phyloP scores from a whole-genome alignment of 2,888 invertebrate species.

The Caenorhabditis zanzibari region DNA sequence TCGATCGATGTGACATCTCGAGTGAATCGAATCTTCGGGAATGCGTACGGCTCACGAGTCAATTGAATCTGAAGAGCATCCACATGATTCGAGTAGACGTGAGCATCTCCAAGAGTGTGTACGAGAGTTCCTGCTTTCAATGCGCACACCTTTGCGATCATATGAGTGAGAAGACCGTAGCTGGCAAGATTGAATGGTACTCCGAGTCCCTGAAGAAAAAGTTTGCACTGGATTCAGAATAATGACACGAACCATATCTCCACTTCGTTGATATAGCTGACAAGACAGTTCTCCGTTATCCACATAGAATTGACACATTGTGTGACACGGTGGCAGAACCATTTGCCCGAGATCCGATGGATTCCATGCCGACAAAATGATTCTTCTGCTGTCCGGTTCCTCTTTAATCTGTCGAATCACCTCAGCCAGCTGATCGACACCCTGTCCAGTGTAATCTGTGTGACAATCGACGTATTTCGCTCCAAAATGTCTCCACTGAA shows the following conservation, averaged over 20 bases:
- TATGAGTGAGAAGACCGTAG: slow-evolving; percentile 93
- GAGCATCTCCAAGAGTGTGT: slow-evolving; percentile 95
- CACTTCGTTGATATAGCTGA: slow-evolving; percentile 95
- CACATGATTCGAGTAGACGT: slow-evolving; percentile 94
- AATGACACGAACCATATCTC: slow-evolving; percentile 90
- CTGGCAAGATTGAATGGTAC: slow-evolving; percentile 99
- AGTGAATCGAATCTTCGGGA: slow-evolving; percentile 88
- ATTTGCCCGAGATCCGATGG: slow-evolving; percentile 88
- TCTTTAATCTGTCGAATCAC: slow-evolving; percentile 90
- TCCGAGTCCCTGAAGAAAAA: slow-evolving; percentile 88
- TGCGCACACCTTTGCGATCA: slow-evolving; percentile 96
- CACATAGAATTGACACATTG: slow-evolving; percentile 95
- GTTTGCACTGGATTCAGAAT: too few relatives aligned
- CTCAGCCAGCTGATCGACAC: slow-evolving; percentile 92
- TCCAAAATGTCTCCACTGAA: slow-evolving; percentile 98
- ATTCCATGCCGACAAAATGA: slow-evolving; percentile 97
- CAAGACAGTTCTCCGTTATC: slow-evolving; percentile 91
- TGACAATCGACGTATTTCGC: slow-evolving; percentile 91
- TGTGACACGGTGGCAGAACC: slow-evolving; percentile 98
- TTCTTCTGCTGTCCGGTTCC: slow-evolving; percentile 92
- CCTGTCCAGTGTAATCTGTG: slow-evolving; percentile 90
- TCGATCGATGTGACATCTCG: slow-evolving; percentile 89
- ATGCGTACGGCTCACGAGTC: slow-evolving; percentile 89
- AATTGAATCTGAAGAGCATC: slow-evolving; percentile 89
- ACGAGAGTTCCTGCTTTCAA: slow-evolving; percentile 95